A percentile compares a stretch with the other conserved stretches of the same genome.
These are phyloP conservation scores for Cataglyphis hispanica DNA, from an alignment of 1,140 invertebrate species.

Conservation along the genomic window DNA sequence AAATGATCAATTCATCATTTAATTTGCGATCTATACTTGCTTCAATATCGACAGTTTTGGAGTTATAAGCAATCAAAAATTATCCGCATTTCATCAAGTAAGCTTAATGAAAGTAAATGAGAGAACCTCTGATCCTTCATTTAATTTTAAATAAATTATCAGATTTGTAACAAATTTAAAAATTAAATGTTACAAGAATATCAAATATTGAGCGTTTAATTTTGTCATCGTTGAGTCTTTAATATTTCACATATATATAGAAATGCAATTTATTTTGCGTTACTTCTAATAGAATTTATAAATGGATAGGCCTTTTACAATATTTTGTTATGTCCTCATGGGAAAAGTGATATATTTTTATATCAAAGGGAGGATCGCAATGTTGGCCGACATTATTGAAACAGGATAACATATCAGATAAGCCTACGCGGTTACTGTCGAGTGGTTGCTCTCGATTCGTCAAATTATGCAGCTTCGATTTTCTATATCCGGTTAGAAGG, in stretches of 20 bases:
- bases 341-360: conserved; percentile 39
- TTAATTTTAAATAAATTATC: background rate
- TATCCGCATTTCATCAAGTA: background rate
- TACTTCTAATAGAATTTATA: conserved; percentile 27
- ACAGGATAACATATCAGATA: conserved; percentile 56
- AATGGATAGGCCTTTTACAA: conserved; percentile 16
- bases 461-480: conserved; percentile 64
- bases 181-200: background rate
- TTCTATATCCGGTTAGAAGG: conserved; percentile 57
- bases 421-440: conserved; percentile 42
- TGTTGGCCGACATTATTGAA: conserved; percentile 35
- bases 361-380: conserved; percentile 1
- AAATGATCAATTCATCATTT: background rate
- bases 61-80: background rate
- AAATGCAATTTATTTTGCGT: background rate
- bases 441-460: conserved; percentile 57
- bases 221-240: background rate
- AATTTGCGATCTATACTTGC: background rate
- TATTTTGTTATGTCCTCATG: conserved; percentile 4
- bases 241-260: background rate
- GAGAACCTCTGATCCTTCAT: background rate
- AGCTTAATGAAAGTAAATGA: background rate
- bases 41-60: background rate
- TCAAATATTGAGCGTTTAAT: conserved; percentile 1
- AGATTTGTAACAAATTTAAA: background rate